Evolutionary conservation across 2,888 invertebrate species (phyloP), one percentile per base, ranked within the genome.

Genomic region (Brachynemurus nebulosus): DNA sequence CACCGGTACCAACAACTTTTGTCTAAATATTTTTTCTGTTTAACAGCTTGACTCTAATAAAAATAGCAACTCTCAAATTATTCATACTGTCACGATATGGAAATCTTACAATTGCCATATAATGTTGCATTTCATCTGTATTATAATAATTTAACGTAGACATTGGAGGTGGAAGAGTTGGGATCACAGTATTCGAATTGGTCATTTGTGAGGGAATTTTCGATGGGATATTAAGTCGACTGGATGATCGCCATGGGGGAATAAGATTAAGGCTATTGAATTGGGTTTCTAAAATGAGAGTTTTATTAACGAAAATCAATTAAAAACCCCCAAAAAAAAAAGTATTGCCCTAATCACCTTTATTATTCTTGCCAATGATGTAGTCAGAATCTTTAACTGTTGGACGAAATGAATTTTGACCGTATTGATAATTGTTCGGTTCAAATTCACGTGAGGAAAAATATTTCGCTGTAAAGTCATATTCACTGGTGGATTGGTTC

Each of bases 71-170:
- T n/a, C n/a, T n/a, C n/a, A 18, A 37, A 17, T 37, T 8, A 8
- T n/a, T 17, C 19, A 18, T 37, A 14, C n/a, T n/a, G n/a, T n/a
- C n/a, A n/a, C n/a, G n/a, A n/a, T n/a, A n/a, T n/a, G n/a, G n/a
- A n/a, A 18, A 18, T 18, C 40, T 40, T 17, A 40, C 40, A 40
- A 40, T 27, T 11, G 25, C 18, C 33, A 14, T 42, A 20, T 42
- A 42, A 42, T 42, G 42, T 16, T 27, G 25, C 16, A 27, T 27
- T 34, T 42, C 42, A 12, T 25, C 20, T 20, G 33, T 9, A 20
- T 42, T 42, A 42, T 42, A 42, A 34, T 33, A 42, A 19, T 33
- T 42, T 3, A 42, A 19, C 12, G 34, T 19, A 1, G 33, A 27
- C 18, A 42, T 30, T 20, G 40, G 25, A 9, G 42, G 34, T 11